These are phyloP conservation scores for Thryonomys swinderianus DNA, from an alignment of 2,113 vertebrate genomes.

Conservation along the genomic window DNA sequence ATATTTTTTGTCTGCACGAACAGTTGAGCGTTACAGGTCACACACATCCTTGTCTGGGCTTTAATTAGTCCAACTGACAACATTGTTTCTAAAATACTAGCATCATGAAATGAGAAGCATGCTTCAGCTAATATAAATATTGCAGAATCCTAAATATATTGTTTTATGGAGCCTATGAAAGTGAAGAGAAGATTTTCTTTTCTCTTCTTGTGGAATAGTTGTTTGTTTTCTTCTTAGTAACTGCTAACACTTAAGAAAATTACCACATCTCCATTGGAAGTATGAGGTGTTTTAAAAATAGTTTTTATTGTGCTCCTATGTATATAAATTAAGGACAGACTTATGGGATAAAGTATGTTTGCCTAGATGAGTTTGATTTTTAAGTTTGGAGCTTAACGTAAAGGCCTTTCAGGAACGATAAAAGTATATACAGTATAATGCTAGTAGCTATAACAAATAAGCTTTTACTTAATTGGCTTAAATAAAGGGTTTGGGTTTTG, in stretches of 20 bases:
- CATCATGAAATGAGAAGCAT: slow-evolving; percentile 66
- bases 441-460: not conserved
- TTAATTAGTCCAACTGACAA: slow-evolving; percentile 86
- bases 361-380: slow-evolving; percentile 56
- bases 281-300: slow-evolving; percentile 35
- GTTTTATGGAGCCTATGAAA: slow-evolving; percentile 29
- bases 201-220: not conserved
- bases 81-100: slow-evolving; percentile 84
- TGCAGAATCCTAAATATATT: slow-evolving; percentile 59
- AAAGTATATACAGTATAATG: not conserved
- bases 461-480: not conserved
- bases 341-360: slow-evolving; percentile 49
- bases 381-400: not conserved
- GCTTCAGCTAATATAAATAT: slow-evolving; percentile 66
- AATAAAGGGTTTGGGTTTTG: not conserved
- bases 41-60: slow-evolving; percentile 82
- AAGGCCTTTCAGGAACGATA: not conserved
- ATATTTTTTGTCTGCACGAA: slow-evolving; percentile 87
- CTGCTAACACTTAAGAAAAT: slow-evolving; percentile 17
- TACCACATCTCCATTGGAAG: slow-evolving; percentile 67
- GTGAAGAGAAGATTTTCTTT: slow-evolving; percentile 9
- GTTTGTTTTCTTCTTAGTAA: slow-evolving; percentile 69
- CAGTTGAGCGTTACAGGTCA: slow-evolving; percentile 83
- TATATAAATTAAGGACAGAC: slow-evolving; percentile 62
- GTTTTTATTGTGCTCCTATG: slow-evolving; percentile 65